phyloP scores from a whole-genome alignment of 2,113 vertebrate species.

The Lepus europaeus region DNA sequence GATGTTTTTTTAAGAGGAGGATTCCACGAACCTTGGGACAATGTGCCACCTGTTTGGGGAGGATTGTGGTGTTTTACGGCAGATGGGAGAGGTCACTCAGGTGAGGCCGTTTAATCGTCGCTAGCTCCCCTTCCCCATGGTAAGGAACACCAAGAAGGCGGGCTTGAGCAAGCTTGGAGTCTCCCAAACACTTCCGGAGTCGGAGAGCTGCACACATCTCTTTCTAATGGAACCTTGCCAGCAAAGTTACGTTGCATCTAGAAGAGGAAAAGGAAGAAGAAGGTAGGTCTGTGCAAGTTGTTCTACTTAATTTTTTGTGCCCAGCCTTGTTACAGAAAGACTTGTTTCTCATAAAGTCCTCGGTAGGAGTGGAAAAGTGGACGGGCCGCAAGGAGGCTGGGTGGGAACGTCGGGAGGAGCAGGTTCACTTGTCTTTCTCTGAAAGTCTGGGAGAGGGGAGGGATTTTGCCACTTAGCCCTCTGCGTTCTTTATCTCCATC shows the following conservation, averaged over 20 bases:
- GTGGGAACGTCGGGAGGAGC: background rate
- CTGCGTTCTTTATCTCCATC: background rate
- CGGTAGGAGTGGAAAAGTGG: background rate
- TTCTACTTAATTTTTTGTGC: constrained; percentile 3
- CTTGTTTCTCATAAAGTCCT: background rate
- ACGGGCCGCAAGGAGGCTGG: background rate
- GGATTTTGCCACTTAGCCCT: background rate
- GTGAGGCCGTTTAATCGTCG: background rate
- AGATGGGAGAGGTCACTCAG: background rate
- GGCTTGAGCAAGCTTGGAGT: background rate
- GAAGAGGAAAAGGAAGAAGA: background rate
- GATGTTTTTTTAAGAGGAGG: background rate
- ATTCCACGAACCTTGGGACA: background rate
- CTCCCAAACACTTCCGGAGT: background rate
- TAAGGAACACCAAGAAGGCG: background rate
- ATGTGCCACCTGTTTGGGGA: background rate
- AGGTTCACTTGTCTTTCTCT: background rate
- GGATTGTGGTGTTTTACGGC: background rate
- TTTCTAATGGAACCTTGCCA: background rate
- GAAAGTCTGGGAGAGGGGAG: no score
- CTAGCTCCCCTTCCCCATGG: background rate
- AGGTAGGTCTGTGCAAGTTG: background rate
- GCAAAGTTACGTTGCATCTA: background rate
- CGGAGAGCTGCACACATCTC: background rate
- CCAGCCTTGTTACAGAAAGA: background rate